A percentile compares a stretch with the other conserved stretches of the same genome.
phyloP scores from a whole-genome alignment of 2,888 invertebrate species.

The Amitus sp. region DNA sequence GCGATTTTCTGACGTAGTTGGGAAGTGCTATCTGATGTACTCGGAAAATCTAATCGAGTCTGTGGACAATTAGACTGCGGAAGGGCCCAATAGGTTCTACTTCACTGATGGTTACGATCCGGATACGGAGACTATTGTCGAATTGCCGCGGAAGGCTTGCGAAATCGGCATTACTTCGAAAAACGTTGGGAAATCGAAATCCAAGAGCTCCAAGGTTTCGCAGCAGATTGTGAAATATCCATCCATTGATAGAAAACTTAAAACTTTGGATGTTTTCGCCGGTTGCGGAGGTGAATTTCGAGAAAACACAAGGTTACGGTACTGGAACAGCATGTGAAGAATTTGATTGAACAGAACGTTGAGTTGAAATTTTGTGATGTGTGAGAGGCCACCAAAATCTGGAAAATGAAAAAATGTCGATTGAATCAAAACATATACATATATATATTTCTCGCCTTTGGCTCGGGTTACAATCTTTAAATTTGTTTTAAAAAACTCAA shows the following conservation, averaged over 20 bases:
- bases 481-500: too few relatives aligned
- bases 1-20: slow-evolving; percentile 71
- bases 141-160: slow-evolving; percentile 72
- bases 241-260: slow-evolving; percentile 68
- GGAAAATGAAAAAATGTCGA: too few relatives aligned
- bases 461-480: too few relatives aligned
- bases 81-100: slow-evolving; percentile 78
- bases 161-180: slow-evolving; percentile 72
- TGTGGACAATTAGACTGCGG: slow-evolving; percentile 71
- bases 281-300: slow-evolving; percentile 78
- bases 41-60: slow-evolving; percentile 71
- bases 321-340: too few relatives aligned
- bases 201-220: slow-evolving; percentile 59
- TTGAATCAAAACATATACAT: too few relatives aligned
- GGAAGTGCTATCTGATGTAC: slow-evolving; percentile 76
- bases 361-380: too few relatives aligned
- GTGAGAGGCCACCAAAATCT: too few relatives aligned
- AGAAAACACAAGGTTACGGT: neutral
- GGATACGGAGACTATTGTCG: slow-evolving; percentile 68
- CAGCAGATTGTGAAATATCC: slow-evolving; percentile 56
- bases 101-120: slow-evolving; percentile 77
- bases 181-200: slow-evolving; percentile 76
- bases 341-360: too few relatives aligned
- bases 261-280: slow-evolving; percentile 84
- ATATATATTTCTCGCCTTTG: too few relatives aligned